phyloP scores from a whole-genome alignment of 2,113 vertebrate species.

The Seriola aureovittata region DNA sequence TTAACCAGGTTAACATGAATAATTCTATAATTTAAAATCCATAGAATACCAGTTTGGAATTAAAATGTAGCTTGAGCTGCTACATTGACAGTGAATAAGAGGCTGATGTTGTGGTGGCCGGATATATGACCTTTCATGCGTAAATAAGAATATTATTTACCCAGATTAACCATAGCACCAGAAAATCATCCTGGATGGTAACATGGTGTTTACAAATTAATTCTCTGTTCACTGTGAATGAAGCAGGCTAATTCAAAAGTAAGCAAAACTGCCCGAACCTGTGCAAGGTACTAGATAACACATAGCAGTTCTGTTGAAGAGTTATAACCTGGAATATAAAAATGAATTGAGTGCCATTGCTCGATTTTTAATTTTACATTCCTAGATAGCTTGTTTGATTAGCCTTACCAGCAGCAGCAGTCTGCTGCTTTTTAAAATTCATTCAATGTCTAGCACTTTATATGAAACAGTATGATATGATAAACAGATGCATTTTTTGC shows the following conservation, averaged over 20 bases:
- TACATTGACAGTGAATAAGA: slow-evolving; percentile 15
- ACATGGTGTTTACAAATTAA: neutral
- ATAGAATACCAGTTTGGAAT: neutral
- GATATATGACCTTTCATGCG: neutral
- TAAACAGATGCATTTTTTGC: slow-evolving; percentile 59
- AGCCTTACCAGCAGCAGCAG: slow-evolving; percentile 53
- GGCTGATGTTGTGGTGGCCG: neutral
- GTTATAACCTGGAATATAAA: slow-evolving; percentile 14
- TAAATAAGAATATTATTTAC: slow-evolving; percentile 8
- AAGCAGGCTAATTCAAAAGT: neutral
- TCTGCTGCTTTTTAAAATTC: slow-evolving; percentile 53
- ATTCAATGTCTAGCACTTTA: slow-evolving; percentile 78
- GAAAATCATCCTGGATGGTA: neutral
- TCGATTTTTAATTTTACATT: slow-evolving; percentile 49
- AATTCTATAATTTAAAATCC: neutral
- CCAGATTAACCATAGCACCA: neutral
- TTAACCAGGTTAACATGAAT: neutral
- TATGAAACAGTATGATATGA: slow-evolving; percentile 13
- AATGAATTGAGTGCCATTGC: slow-evolving; percentile 29
- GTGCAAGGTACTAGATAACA: slow-evolving; percentile 2
- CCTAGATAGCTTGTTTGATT: slow-evolving; percentile 43
- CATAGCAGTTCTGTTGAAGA: slow-evolving; percentile 22
- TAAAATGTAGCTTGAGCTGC: slow-evolving; percentile 17
- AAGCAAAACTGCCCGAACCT: slow-evolving; percentile 10
- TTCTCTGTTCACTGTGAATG: slow-evolving; percentile 26